Percentiles rank a stretch among this genome's conserved stretches.
These are phyloP conservation scores for Temnothorax nylanderi DNA, from an alignment of 1,140 invertebrate genomes.

Conservation along the genomic window DNA sequence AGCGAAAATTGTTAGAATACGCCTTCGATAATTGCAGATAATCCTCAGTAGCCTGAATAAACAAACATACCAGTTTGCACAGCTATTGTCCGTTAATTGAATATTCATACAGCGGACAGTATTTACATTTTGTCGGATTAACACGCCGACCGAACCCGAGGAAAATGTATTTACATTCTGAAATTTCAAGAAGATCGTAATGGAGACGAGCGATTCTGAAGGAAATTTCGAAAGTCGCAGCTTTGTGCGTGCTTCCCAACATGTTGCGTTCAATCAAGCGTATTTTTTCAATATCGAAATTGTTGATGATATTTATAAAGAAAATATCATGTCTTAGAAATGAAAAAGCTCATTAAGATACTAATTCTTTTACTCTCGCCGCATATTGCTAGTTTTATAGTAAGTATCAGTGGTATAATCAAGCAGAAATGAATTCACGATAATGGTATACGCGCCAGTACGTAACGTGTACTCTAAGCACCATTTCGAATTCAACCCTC, in stretches of 20 bases:
- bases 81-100: slow-evolving; percentile 59
- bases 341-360: background rate
- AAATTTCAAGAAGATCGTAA: background rate
- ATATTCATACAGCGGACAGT: slow-evolving; percentile 67
- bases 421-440: slow-evolving; percentile 59
- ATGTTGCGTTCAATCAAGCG: background rate
- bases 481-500: slow-evolving; percentile 29
- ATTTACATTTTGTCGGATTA: slow-evolving; percentile 70
- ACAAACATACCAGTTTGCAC: slow-evolving; percentile 12
- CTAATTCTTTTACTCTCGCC: background rate
- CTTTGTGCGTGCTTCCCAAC: background rate
- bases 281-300: background rate
- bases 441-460: slow-evolving; percentile 52
- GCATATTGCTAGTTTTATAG: slow-evolving; percentile 43
- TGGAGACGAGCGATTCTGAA: background rate
- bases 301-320: background rate
- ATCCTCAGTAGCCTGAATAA: slow-evolving; percentile 8
- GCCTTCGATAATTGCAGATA: slow-evolving; percentile 7
- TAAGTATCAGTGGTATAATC: slow-evolving; percentile 22
- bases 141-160: slow-evolving; percentile 16
- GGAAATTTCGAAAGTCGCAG: slow-evolving; percentile 13
- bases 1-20: background rate
- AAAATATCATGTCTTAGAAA: background rate
- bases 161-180: background rate
- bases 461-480: slow-evolving; percentile 57